Conservation (phyloP, 2,888 invertebrate species). For the Athrips mouffetella region DNA sequence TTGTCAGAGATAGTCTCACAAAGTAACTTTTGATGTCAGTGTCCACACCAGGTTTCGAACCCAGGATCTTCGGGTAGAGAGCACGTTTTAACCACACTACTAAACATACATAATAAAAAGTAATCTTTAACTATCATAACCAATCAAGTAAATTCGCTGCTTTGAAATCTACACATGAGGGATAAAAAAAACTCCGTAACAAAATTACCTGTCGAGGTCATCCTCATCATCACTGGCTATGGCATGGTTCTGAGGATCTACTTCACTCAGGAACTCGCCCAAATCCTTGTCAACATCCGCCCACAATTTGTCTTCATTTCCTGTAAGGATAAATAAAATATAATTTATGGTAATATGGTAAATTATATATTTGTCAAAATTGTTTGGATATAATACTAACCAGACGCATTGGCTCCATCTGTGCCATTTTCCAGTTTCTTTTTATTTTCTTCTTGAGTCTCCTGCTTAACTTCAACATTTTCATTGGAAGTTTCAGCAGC, state of each 20-base stretch:
- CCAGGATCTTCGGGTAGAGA: neutral
- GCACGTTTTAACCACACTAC: neutral
- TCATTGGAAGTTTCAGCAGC: constrained; percentile 38
- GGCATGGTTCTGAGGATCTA: constrained; percentile 83
- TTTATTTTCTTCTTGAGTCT: constrained; percentile 64
- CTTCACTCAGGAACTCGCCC: constrained; percentile 85
- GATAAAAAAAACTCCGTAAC: neutral
- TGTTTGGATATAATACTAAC: constrained; percentile 28
- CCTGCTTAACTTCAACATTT: constrained; percentile 55
- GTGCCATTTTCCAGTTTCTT: constrained; percentile 66
- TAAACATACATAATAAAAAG: neutral
- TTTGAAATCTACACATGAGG: no score
- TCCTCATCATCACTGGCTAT: constrained; percentile 83
- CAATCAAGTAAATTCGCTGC: no score
- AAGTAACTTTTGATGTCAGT: no score
- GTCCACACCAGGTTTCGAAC: neutral
- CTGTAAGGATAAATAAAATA: constrained; percentile 35
- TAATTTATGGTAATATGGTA: neutral
- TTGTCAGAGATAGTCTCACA: no score
- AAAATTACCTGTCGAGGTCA: constrained; percentile 76
- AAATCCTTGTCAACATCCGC: constrained; percentile 90
- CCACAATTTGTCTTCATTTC: constrained; percentile 85
- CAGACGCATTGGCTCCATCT: constrained; percentile 46
- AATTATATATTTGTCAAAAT: neutral
- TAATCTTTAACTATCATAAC: no score